Conservation (phyloP, 2,888 invertebrate genomes). For the Cheilosia scutellata region DNA sequence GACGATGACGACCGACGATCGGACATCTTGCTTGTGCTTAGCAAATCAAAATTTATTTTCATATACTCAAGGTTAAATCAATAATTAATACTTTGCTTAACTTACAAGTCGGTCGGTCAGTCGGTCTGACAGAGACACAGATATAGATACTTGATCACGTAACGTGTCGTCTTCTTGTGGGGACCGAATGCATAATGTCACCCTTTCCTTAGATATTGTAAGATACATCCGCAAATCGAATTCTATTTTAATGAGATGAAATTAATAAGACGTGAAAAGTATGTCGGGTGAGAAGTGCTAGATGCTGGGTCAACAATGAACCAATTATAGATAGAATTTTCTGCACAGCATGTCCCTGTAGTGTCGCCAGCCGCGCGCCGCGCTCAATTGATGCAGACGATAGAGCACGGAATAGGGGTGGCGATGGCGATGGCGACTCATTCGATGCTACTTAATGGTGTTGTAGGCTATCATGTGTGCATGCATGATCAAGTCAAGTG, state of each 20-base stretch:
- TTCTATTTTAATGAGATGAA: constrained; percentile 62
- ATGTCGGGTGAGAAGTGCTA: constrained; percentile 57
- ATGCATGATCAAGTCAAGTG: constrained; percentile 64
- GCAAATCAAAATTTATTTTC: constrained; percentile 66
- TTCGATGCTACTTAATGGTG: constrained; percentile 45
- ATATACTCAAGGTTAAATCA: constrained; percentile 70
- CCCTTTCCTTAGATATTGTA: constrained; percentile 33
- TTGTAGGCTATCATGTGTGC: constrained; percentile 60
- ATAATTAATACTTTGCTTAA: constrained; percentile 68
- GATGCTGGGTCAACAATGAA: constrained; percentile 69
- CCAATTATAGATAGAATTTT: constrained; percentile 50
- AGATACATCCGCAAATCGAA: constrained; percentile 35
- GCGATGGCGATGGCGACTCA: constrained; percentile 16
- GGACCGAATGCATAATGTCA: constrained; percentile 46
- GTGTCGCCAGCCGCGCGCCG: constrained; percentile 12
- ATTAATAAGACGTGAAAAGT: constrained; percentile 50
- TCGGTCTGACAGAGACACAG: background rate
- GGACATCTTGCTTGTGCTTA: constrained; percentile 38
- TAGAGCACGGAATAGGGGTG: constrained; percentile 38
- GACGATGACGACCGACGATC: constrained; percentile 19
- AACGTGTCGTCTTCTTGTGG: constrained; percentile 28
- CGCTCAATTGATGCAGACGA: constrained; percentile 51
- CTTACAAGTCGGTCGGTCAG: constrained; percentile 51
- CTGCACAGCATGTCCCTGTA: constrained; percentile 14
- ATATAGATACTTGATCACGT: constrained; percentile 61